Percentiles rank a stretch among this genome's conserved stretches.
phyloP scores from a whole-genome alignment of 2,888 invertebrate species.

The Alloplasta piceator region DNA sequence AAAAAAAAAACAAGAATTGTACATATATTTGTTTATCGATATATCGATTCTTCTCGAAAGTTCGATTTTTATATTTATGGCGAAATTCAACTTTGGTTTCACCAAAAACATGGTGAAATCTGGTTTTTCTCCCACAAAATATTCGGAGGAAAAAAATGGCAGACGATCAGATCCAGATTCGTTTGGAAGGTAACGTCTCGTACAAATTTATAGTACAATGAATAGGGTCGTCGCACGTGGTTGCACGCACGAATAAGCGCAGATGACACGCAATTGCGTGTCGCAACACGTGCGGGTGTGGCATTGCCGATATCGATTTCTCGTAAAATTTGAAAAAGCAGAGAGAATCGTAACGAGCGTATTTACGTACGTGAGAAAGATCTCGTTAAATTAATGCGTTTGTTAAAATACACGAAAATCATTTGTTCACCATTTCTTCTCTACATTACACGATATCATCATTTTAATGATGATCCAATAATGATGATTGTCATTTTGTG shows the following conservation, averaged over 20 bases:
- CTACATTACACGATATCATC: background rate
- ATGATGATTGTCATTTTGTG: too few relatives aligned
- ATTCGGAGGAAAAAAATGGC: too few relatives aligned
- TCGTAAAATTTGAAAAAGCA: slow-evolving; percentile 68
- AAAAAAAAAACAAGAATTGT: too few relatives aligned
- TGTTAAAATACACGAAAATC: background rate
- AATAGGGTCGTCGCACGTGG: slow-evolving; percentile 53
- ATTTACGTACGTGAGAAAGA: background rate
- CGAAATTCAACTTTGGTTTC: too few relatives aligned
- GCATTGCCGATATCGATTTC: slow-evolving; percentile 68
- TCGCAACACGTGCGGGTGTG: slow-evolving; percentile 63
- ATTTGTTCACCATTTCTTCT: slow-evolving; percentile 23
- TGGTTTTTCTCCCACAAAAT: too few relatives aligned
- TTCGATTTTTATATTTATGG: too few relatives aligned
- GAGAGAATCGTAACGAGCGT: slow-evolving; percentile 15
- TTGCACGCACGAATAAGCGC: slow-evolving; percentile 46
- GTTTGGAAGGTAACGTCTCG: background rate
- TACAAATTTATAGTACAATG: slow-evolving; percentile 1
- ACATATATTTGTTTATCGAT: too few relatives aligned
- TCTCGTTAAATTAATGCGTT: slow-evolving; percentile 16
- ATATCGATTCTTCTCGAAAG: too few relatives aligned
- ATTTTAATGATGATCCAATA: background rate
- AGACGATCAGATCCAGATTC: too few relatives aligned
- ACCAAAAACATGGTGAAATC: too few relatives aligned
- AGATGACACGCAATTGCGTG: slow-evolving; percentile 62